Evolutionary conservation across 2,113 vertebrate species (phyloP), one percentile per base, ranked within the genome.

Genomic region (Barbus barbus): DNA sequence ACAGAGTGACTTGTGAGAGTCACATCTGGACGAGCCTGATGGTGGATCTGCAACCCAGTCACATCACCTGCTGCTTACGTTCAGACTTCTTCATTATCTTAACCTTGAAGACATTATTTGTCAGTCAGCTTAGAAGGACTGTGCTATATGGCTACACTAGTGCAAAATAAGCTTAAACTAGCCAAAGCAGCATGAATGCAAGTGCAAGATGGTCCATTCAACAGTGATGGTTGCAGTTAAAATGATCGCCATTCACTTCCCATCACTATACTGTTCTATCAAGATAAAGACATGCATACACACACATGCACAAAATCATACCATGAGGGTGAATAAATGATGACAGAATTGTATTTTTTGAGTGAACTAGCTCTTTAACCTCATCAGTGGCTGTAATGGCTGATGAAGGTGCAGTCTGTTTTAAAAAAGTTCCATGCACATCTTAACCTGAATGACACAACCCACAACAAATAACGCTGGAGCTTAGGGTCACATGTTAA

Each of bases 21-120:
- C 31, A 72, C 44, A 75, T 31, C 26, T 82, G 83, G 75, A 71
- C n/a, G 16, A 51, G 38, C 5, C 24, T 76, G 58, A 83, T 61
- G 74, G 44, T 60, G 5, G n/a, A 58, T 74, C 28, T 44, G 5
- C 38, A 44, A 44, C 13, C n/a, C 9, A 3, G 4, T 31, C 24
- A 28, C 73, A 75, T 31, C 14, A 46, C 24, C 26, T 75, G 73
- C 73, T 75, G 24, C 44, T 9, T 46, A 75, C 3, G 0, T 44
- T 46, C 22, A 24, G 5, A 31, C 65, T 69, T 69, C 33, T 56
- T 56, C 53, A 22, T 13, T 12, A 44, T 72, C 69, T 44, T 72
- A 41, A 69, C 31, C 33, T 41, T 71, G 9, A 38, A 13, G 11
- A 71, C 36, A 71, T 71, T 38, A n/a, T 38, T 71, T 71, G 4